These are phyloP conservation scores for Drosophila maculinotata DNA, from an alignment of 2,888 invertebrate genomes.

Conservation along the genomic window DNA sequence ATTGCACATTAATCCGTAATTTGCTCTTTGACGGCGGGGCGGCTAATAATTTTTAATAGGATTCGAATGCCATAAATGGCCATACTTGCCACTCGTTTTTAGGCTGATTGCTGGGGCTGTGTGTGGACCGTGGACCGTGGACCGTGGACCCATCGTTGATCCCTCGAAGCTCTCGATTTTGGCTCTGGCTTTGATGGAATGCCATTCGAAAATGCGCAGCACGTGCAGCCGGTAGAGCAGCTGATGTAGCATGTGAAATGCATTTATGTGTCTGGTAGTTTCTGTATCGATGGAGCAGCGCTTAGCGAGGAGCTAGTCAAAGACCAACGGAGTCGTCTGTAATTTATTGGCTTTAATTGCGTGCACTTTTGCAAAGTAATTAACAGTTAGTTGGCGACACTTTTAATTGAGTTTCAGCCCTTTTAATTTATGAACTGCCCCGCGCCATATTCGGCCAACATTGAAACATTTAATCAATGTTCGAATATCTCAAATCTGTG, in stretches of 20 bases:
- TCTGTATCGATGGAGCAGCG: neutral
- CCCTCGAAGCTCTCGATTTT: constrained; percentile 22
- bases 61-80: constrained; percentile 68
- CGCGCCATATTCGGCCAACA: constrained; percentile 69
- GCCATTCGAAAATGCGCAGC: constrained; percentile 65
- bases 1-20: constrained; percentile 76
- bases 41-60: constrained; percentile 79
- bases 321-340: constrained; percentile 7
- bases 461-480: constrained; percentile 77
- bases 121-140: constrained; percentile 4
- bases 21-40: constrained; percentile 59
- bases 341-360: constrained; percentile 68
- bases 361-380: constrained; percentile 49
- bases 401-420: constrained; percentile 77
- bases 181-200: constrained; percentile 65
- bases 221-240: constrained; percentile 59
- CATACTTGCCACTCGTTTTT: constrained; percentile 68
- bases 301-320: neutral
- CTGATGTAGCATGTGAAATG: constrained; percentile 8
- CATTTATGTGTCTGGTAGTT: neutral
- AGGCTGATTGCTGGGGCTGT: constrained; percentile 36
- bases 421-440: constrained; percentile 75
- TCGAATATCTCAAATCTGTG: constrained; percentile 75
- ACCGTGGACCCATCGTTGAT: constrained; percentile 10
- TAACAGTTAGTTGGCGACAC: constrained; percentile 66